phyloP scores from a whole-genome alignment of 1,140 invertebrate genomes.

The Caerostris darwini region DNA sequence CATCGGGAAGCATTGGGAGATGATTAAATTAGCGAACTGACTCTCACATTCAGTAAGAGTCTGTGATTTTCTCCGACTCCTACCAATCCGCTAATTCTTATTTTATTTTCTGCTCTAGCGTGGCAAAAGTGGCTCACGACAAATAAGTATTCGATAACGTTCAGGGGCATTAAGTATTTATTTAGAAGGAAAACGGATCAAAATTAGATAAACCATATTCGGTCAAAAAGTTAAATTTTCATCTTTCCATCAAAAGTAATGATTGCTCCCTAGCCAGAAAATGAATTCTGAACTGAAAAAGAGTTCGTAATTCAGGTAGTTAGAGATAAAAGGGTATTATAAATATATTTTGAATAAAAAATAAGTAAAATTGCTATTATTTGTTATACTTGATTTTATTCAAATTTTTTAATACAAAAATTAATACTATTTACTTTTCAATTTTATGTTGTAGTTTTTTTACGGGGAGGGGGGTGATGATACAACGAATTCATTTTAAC shows the following conservation, averaged over 20 bases:
- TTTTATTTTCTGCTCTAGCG: neutral
- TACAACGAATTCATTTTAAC: too few species aligned
- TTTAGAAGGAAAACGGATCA: neutral
- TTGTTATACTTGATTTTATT: too few species aligned
- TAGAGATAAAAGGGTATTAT: too few species aligned
- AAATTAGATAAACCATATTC: neutral
- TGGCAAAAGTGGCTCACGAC: neutral
- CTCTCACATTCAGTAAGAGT: neutral
- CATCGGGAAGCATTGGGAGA: neutral
- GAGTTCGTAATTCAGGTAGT: too few species aligned
- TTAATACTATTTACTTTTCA: too few species aligned
- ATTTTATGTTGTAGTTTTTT: too few species aligned
- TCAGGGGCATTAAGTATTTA: neutral
- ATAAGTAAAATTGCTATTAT: too few species aligned
- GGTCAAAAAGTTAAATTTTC: neutral
- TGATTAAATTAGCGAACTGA: conserved; percentile 1
- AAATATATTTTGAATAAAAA: too few species aligned
- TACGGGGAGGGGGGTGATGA: too few species aligned
- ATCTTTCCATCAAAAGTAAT: neutral
- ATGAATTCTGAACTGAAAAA: neutral
- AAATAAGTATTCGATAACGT: neutral
- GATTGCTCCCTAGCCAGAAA: neutral
- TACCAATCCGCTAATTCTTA: conserved; percentile 20
- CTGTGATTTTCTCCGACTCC: neutral
- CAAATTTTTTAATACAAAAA: too few species aligned